A percentile compares a stretch with the other conserved stretches of the same genome.
Conservation (phyloP, 2,797 vertebrate genomes). For the Pipistrellus nathusii region DNA sequence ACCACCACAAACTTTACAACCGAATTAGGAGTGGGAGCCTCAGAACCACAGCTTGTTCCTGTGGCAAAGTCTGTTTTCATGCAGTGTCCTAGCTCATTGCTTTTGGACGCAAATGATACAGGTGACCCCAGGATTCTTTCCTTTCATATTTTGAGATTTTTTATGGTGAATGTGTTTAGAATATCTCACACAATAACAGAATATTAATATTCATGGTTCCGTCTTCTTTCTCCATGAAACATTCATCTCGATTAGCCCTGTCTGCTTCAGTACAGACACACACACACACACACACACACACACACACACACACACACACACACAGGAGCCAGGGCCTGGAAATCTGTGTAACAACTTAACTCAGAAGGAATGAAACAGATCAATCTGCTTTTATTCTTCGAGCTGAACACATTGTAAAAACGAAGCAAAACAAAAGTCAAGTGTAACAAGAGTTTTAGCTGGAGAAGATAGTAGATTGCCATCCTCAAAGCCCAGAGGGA, state of each 20-base stretch:
- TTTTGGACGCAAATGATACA: constrained; percentile 59
- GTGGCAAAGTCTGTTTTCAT: not conserved
- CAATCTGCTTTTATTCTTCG: constrained; percentile 66
- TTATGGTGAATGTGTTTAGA: constrained; percentile 65
- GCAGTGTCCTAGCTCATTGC: constrained; percentile 13
- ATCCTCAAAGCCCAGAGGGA: constrained; percentile 75
- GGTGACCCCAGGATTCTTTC: not conserved
- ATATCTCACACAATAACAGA: constrained; percentile 68
- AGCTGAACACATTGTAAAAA: constrained; percentile 69
- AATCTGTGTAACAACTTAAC: constrained; percentile 61
- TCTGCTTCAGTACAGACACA: constrained; percentile 57
- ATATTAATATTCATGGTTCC: constrained; percentile 80
- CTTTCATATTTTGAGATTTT: constrained; percentile 61
- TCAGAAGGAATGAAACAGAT: constrained; percentile 64
- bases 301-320: constrained; percentile 21
- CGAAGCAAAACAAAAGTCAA: constrained; percentile 79
- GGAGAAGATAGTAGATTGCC: constrained; percentile 63
- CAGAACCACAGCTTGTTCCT: not conserved
- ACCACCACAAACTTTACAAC: not conserved
- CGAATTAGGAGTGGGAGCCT: constrained; percentile 10
- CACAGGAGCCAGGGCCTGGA: constrained; percentile 12
- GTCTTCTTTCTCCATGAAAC: constrained; percentile 71
- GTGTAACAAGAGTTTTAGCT: constrained; percentile 74
- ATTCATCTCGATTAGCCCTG: constrained; percentile 64
- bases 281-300: constrained; percentile 41